Evolutionary conservation across 2,113 vertebrate species (phyloP), one percentile per base, ranked within the genome.

Genomic region (Rhinolophus sinicus): DNA sequence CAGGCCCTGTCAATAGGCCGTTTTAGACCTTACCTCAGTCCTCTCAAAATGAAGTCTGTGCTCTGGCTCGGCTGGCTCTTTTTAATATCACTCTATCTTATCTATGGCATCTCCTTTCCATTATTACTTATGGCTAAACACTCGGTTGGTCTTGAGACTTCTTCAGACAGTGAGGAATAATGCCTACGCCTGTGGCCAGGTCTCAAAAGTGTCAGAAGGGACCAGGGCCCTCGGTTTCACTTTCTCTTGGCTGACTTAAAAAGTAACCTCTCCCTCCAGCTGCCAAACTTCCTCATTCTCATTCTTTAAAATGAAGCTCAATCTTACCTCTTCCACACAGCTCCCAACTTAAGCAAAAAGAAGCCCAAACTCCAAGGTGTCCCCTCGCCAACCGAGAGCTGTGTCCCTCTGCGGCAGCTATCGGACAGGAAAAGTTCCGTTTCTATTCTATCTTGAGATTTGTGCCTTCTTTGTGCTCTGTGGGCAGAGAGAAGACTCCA

Each of bases 231-330:
- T 50, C 33, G 18, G 81, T 33, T 38, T 92, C 24, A 19, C 94
- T 80, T 88, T 94, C 28, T 75, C 47, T 87, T 77, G 67, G 38
- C 28, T n/a, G 4, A 73, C 67, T 86, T 44, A 64, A 10, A 80
- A 70, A 76, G 76, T 24, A 60, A 73, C 62, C 72, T 82, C 19
- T 75, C 47, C 47, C 54, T 38, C 73, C n/a, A 54, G 22, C 78
- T 88, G 56, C 69, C 89, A 90, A 8, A 72, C 35, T 22, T 38
- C 58, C 33, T 64, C 52, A 65, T 33, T 84, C 72, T 95, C 76
- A 52, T 93, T n/a, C 50, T 95, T 60, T 70, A 65, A 90, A 90
- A 77, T 65, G 22, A 67, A 83, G 65, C 85, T 95, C 70, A 78
- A 67, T 69, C 56, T 73, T 54, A 47, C 5, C 28, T 91, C 77